Conservation (phyloP, 2,888 invertebrate genomes). For the Andricus curvator region DNA sequence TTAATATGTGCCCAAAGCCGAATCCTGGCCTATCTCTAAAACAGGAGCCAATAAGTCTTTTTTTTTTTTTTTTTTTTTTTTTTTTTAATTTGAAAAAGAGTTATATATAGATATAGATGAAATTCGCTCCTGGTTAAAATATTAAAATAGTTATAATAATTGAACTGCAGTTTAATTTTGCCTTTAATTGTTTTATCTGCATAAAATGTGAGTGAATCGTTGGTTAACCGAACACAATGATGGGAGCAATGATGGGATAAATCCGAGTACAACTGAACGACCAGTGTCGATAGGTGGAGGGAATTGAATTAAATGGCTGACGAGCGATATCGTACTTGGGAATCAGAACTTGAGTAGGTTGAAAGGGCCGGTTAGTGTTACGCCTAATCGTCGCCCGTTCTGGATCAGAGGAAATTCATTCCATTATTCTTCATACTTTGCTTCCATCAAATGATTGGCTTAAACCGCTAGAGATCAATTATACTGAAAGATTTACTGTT, state of each 20-base stretch:
- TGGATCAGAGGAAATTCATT: background rate
- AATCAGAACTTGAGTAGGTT: conserved; percentile 11
- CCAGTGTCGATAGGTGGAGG: background rate
- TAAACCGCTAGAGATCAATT: background rate
- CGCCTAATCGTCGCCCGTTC: background rate
- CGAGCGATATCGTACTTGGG: conserved; percentile 1
- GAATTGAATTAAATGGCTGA: conserved; percentile 11
- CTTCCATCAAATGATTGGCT: background rate
- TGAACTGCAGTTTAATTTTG: background rate
- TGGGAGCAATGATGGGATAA: background rate
- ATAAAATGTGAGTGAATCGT: background rate
- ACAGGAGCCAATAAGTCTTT: no score
- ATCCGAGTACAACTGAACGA: background rate
- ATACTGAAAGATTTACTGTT: background rate
- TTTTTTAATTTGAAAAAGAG: no score
- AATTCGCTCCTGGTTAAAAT: no score
- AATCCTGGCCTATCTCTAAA: no score
- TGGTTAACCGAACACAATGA: background rate
- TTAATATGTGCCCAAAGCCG: no score
- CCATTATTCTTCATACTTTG: background rate
- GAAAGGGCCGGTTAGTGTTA: background rate
- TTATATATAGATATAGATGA: no score
- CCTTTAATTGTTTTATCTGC: background rate
- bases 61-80: no score
- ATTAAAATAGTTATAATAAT: no score